A percentile compares a stretch with the other conserved stretches of the same genome.
These are phyloP conservation scores for Felis chaus DNA, from an alignment of 2,113 vertebrate genomes.

Conservation along the genomic window DNA sequence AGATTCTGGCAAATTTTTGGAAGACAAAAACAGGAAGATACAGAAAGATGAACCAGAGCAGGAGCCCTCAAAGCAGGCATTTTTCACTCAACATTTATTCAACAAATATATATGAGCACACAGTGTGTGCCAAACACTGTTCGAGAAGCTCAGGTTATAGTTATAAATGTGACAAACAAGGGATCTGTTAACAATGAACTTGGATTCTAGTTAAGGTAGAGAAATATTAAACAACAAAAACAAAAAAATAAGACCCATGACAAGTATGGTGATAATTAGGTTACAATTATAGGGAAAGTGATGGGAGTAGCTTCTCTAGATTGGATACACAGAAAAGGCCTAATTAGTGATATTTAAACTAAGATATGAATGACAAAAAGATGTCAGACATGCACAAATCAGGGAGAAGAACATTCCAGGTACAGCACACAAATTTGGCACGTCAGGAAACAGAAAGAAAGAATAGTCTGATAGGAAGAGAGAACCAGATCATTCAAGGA, in stretches of 20 bases:
- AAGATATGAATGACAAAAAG: constrained; percentile 32
- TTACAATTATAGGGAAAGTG: not conserved
- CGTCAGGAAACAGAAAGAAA: not conserved
- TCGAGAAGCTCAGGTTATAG: not conserved
- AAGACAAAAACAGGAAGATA: not conserved
- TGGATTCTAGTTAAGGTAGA: not conserved
- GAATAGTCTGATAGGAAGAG: not conserved
- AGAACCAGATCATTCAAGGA: not conserved
- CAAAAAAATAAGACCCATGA: not conserved
- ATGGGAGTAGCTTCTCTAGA: not conserved
- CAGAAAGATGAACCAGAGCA: not conserved
- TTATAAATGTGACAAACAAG: not conserved
- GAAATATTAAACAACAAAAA: not conserved
- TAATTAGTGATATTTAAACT: not conserved
- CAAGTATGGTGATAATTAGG: not conserved
- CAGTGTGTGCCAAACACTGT: not conserved
- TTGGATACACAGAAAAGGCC: not conserved
- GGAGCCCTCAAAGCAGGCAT: not conserved
- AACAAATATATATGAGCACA: not conserved
- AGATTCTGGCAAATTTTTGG: constrained; percentile 16
- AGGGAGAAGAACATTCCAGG: not conserved
- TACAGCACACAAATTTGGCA: not conserved
- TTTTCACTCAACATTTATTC: constrained; percentile 27
- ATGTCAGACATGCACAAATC: not conserved
- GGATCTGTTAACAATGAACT: not conserved